Conservation (phyloP, 2,113 vertebrate genomes). For the Macrotus californicus region DNA sequence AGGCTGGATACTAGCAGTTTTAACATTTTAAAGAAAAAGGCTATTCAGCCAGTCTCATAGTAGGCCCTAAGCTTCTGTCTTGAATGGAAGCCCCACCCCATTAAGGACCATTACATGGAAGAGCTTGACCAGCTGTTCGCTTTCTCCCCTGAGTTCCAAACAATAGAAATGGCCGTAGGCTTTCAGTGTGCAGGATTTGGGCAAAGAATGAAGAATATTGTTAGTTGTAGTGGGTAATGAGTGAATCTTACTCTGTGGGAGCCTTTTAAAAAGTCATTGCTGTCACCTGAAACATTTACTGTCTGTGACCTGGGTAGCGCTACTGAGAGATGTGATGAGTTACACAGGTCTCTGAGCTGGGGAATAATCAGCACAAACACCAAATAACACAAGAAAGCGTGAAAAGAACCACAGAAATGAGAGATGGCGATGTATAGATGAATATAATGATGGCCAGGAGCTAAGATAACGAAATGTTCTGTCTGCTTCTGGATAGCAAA, state of each 20-base stretch:
- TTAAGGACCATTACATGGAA: background rate
- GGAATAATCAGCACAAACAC: background rate
- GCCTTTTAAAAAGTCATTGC: background rate
- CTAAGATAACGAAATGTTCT: background rate
- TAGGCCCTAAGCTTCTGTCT: background rate
- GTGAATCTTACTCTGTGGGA: background rate
- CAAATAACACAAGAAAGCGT: background rate
- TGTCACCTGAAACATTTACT: background rate
- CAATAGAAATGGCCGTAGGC: background rate
- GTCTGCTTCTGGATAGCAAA: background rate
- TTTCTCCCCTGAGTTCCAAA: background rate
- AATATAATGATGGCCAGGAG: background rate
- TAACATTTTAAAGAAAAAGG: slow-evolving; percentile 13
- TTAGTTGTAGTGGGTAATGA: background rate
- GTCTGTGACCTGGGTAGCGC: background rate
- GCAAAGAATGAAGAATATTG: background rate
- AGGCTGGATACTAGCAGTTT: background rate
- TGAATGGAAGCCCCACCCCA: background rate
- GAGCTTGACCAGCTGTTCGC: slow-evolving; percentile 2
- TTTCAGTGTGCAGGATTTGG: background rate
- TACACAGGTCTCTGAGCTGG: background rate
- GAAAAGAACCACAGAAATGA: background rate
- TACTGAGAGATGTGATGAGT: background rate
- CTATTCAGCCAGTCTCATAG: background rate
- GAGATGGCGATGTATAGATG: no score